These are phyloP conservation scores for Bombus sibiricus DNA, from an alignment of 1,140 invertebrate genomes.

Conservation along the genomic window DNA sequence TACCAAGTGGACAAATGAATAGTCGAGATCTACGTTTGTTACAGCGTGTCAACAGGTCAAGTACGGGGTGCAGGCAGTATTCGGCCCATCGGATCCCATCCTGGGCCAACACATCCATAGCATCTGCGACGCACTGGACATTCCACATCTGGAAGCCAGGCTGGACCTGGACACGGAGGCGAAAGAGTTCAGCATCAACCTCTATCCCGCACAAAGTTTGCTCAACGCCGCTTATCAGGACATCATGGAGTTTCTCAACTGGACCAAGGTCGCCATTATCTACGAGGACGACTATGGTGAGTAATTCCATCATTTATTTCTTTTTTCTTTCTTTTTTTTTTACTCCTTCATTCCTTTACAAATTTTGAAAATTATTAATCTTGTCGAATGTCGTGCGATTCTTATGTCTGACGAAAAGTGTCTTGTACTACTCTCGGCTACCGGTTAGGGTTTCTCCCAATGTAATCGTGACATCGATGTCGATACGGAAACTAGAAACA, in stretches of 20 bases:
- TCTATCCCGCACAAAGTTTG: slow-evolving; percentile 87
- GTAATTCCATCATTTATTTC: slow-evolving; percentile 32
- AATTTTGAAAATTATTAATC: too few species aligned
- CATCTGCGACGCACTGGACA: slow-evolving; percentile 88
- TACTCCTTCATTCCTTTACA: background rate
- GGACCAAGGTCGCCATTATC: slow-evolving; percentile 88
- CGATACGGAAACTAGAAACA: background rate
- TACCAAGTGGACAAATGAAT: background rate
- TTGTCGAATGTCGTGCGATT: too few species aligned
- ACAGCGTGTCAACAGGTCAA: slow-evolving; percentile 87
- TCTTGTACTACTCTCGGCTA: too few species aligned
- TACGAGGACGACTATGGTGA: slow-evolving; percentile 89
- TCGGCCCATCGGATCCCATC: slow-evolving; percentile 86
- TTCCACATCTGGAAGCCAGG: slow-evolving; percentile 88
- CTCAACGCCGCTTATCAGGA: slow-evolving; percentile 87
- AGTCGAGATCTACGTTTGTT: slow-evolving; percentile 31
- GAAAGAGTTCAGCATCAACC: slow-evolving; percentile 87
- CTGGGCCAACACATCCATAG: slow-evolving; percentile 88
- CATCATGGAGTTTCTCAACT: slow-evolving; percentile 87
- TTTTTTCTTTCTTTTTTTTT: too few species aligned
- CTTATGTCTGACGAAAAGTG: too few species aligned
- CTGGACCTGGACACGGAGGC: slow-evolving; percentile 83
- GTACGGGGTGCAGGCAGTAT: slow-evolving; percentile 86
- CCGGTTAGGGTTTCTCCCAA: background rate
- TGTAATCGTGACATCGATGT: background rate